Conservation (phyloP, 2,888 invertebrate species). For the Tiliacea aurago region DNA sequence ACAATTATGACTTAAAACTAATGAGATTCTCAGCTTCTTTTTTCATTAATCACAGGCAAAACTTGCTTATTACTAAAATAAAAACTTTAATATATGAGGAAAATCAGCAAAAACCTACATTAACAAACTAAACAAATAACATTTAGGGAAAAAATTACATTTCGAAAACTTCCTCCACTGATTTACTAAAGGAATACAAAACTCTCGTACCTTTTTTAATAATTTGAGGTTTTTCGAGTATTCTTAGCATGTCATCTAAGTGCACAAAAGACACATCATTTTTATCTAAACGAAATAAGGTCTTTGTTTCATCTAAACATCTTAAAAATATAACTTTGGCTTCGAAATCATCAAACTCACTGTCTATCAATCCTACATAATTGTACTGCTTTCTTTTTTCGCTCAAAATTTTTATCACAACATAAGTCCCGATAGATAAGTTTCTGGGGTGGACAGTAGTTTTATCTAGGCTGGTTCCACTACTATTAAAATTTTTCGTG, state of each 20-base stretch:
- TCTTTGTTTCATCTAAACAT: slow-evolving; percentile 43
- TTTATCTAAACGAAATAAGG: slow-evolving; percentile 43
- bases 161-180: slow-evolving; percentile 38
- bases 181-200: slow-evolving; percentile 40
- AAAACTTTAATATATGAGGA: slow-evolving; percentile 34
- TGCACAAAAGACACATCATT: slow-evolving; percentile 40
- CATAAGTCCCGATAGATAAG: slow-evolving; percentile 35
- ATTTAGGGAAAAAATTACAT: slow-evolving; percentile 27
- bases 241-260: slow-evolving; percentile 35
- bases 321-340: slow-evolving; percentile 40
- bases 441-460: slow-evolving; percentile 39
- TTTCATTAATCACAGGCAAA: slow-evolving; percentile 40
- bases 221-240: slow-evolving; percentile 32
- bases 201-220: slow-evolving; percentile 35
- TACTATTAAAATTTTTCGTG: slow-evolving; percentile 37
- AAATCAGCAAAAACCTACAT: slow-evolving; percentile 40
- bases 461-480: slow-evolving; percentile 40
- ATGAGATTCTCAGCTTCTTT: slow-evolving; percentile 37
- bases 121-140: slow-evolving; percentile 38
- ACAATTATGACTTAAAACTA: slow-evolving; percentile 38
- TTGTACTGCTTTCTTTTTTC: too few relatives aligned
- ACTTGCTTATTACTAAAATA: slow-evolving; percentile 35
- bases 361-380: too few relatives aligned
- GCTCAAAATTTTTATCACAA: slow-evolving; percentile 39
- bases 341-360: slow-evolving; percentile 38